These are phyloP conservation scores for Mormyrus proboscirostris DNA, from an alignment of 2,797 vertebrate genomes.

Conservation along the genomic window DNA sequence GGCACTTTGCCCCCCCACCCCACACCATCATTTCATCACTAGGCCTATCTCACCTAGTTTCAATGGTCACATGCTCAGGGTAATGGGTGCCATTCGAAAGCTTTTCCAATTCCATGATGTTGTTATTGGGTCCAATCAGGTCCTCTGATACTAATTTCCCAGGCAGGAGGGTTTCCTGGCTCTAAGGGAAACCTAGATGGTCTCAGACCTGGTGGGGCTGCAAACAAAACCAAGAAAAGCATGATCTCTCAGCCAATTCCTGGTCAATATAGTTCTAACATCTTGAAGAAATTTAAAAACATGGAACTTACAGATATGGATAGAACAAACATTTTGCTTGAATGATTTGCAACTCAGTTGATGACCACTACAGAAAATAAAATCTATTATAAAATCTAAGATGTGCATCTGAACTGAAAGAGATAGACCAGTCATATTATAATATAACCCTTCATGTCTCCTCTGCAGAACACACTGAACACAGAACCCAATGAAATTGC, in stretches of 20 bases:
- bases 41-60: neutral
- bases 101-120: neutral
- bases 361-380: neutral
- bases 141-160: neutral
- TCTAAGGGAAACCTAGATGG: neutral
- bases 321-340: neutral
- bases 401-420: neutral
- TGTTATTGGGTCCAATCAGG: neutral
- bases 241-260: neutral
- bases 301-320: neutral
- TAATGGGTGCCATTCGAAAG: neutral
- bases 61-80: neutral
- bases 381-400: neutral
- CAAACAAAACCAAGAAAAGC: neutral
- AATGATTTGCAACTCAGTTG: neutral
- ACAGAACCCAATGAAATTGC: neutral
- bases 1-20: neutral
- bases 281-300: neutral
- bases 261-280: neutral
- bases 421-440: neutral
- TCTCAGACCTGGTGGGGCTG: neutral
- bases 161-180: neutral
- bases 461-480: neutral
- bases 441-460: neutral
- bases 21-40: neutral